phyloP scores from a whole-genome alignment of 2,888 invertebrate species.

The Pyrrhia umbra region DNA sequence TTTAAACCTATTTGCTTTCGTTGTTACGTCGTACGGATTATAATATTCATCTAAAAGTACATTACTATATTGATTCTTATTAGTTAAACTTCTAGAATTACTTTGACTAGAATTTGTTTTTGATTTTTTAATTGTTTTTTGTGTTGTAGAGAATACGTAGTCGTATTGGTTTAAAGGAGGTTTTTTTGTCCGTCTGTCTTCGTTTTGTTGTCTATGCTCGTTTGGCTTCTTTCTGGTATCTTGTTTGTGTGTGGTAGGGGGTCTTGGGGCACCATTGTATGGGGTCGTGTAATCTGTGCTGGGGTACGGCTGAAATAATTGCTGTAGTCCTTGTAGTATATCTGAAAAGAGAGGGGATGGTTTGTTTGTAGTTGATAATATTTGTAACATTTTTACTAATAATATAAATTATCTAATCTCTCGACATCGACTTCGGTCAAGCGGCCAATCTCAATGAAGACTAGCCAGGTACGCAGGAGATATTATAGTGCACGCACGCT shows the following conservation, averaged over 20 bases:
- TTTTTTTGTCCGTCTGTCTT: slow-evolving; percentile 36
- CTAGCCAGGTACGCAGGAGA: too few relatives aligned
- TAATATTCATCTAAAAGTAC: slow-evolving; percentile 27
- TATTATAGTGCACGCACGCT: too few relatives aligned
- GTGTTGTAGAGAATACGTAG: slow-evolving; percentile 61
- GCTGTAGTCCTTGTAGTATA: slow-evolving; percentile 75
- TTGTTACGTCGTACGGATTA: slow-evolving; percentile 36
- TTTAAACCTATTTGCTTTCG: slow-evolving; percentile 33
- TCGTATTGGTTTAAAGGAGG: slow-evolving; percentile 53
- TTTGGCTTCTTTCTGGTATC: slow-evolving; percentile 44
- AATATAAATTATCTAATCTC: background rate
- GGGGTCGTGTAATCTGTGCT: slow-evolving; percentile 31
- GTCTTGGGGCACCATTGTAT: slow-evolving; percentile 45
- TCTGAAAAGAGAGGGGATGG: slow-evolving; percentile 70
- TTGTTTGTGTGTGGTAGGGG: slow-evolving; percentile 40
- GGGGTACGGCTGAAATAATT: slow-evolving; percentile 67
- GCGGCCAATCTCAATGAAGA: too few relatives aligned
- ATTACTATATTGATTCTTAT: slow-evolving; percentile 49
- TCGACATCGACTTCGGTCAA: too few relatives aligned
- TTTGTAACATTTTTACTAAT: too few relatives aligned
- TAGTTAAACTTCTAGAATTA: slow-evolving; percentile 28
- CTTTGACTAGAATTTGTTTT: slow-evolving; percentile 57
- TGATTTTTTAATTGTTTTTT: slow-evolving; percentile 63
- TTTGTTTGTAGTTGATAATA: background rate
- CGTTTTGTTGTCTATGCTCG: slow-evolving; percentile 36